Evolutionary conservation across 2,113 vertebrate genomes (phyloP).

Genomic region (Gymnocephalus cernua): DNA sequence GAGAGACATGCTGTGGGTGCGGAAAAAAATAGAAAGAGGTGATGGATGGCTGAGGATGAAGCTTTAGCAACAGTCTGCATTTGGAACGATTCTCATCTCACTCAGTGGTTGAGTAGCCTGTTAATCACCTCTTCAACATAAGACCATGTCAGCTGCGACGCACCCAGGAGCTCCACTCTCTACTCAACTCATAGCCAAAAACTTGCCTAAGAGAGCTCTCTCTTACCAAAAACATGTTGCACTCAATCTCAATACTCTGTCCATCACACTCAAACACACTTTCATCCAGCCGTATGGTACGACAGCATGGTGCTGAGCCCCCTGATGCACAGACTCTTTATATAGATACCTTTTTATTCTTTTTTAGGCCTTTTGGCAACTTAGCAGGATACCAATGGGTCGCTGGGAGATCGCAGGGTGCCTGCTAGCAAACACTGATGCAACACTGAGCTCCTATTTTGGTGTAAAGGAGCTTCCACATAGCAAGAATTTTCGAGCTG

Average conservation of each 20-base stretch:
- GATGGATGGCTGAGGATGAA: slow-evolving; percentile 12
- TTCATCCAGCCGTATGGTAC: background rate
- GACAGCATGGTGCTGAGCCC: slow-evolving; percentile 2
- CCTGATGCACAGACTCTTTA: background rate
- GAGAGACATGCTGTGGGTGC: background rate
- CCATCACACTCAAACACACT: background rate
- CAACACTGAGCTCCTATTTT: background rate
- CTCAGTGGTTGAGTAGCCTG: slow-evolving; percentile 17
- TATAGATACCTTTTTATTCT: background rate
- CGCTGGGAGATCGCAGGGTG: background rate
- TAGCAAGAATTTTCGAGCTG: background rate
- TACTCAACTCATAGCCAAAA: background rate
- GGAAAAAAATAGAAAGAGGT: background rate
- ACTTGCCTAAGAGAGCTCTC: background rate
- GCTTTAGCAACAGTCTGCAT: slow-evolving; percentile 3
- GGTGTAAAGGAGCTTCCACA: background rate
- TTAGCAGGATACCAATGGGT: background rate
- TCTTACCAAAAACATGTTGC: background rate
- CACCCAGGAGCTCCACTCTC: background rate
- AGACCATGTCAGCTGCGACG: slow-evolving; percentile 13
- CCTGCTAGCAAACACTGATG: slow-evolving; percentile 13
- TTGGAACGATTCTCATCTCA: slow-evolving; percentile 25
- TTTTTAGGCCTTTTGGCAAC: background rate
- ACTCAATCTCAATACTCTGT: background rate
- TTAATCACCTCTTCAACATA: slow-evolving; percentile 29